Conservation (phyloP, 1,140 invertebrate genomes). For the Scaptomyza hsui region DNA sequence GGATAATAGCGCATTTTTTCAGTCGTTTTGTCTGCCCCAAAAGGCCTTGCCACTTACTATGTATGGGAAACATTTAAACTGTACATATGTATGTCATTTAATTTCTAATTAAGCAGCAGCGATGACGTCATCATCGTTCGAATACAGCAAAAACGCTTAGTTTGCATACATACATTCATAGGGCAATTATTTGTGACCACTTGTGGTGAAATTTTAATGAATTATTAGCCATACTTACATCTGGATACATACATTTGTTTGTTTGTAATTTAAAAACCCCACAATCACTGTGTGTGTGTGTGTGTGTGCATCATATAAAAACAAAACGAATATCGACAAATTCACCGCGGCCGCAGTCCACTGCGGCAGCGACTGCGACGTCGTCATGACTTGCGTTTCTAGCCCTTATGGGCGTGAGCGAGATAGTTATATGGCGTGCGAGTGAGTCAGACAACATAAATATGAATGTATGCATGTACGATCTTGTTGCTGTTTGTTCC, state of each 20-base stretch:
- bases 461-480: background rate
- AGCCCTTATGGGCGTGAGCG: slow-evolving; percentile 9
- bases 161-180: slow-evolving; percentile 1
- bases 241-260: background rate
- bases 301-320: slow-evolving; percentile 25
- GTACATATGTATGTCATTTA: slow-evolving; percentile 5
- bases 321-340: slow-evolving; percentile 32
- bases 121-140: slow-evolving; percentile 24
- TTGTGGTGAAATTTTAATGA: slow-evolving; percentile 28
- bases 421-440: slow-evolving; percentile 7
- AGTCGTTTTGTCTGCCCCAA: slow-evolving; percentile 3
- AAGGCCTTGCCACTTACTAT: slow-evolving; percentile 17
- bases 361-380: slow-evolving; percentile 14
- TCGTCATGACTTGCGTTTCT: slow-evolving; percentile 44
- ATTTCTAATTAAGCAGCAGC: slow-evolving; percentile 33
- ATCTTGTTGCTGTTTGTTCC: slow-evolving; percentile 6
- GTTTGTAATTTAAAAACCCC: slow-evolving; percentile 18
- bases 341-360: slow-evolving; percentile 2
- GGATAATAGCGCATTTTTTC: slow-evolving; percentile 5
- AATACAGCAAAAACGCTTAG: slow-evolving; percentile 26
- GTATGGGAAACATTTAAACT: background rate
- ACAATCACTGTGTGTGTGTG: slow-evolving; percentile 1
- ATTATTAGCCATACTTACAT: slow-evolving; percentile 3
- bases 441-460: slow-evolving; percentile 16
- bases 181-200: slow-evolving; percentile 5